Base-by-base conservation (phyloP, 2,797 vertebrate species). In the Myripristis murdjan region DNA sequence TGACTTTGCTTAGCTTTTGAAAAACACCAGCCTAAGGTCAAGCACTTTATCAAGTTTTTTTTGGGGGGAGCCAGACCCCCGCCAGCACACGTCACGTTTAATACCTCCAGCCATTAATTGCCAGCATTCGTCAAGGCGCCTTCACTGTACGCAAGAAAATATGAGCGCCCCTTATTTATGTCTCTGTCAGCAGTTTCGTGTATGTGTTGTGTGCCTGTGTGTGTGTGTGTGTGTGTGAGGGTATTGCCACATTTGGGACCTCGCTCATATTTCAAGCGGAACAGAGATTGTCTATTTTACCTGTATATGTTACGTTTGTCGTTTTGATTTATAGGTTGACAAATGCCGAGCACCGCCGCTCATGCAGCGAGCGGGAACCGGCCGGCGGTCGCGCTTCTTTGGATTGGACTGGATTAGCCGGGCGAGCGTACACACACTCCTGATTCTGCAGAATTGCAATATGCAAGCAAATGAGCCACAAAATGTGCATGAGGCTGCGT, bases 381-480 rank as follows among this genome's bases (percentile, higher is more conserved):
- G 56, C 63, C 57, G 20, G 24, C 49, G 60, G 43, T 52, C 43
- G 51, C 52, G 69, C 59, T 39, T 49, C 51, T 60, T 65, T n/a
- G n/a, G n/a, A n/a, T n/a, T n/a, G 69, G 16, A 44, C 73, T 69
- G 78, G 62, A 77, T 81, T 72, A 77, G 60, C 37, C 52, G 54
- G 47, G 28, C 46, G 9, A 37, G 4, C 49, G 53, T 64, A 61
- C 57, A 69, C 77, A n/a, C n/a, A n/a, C n/a, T 75, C 70, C 73
- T 44, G 71, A 77, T 83, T 89, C 68, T 75, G 84, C 85, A 73
- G 60, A 48, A 62, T 69, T 77, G 89, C 82, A 85, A 76, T 82
- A 84, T 76, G 48, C 68, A 58, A 66, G 76, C 73, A 83, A 92
- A 91, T 90, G 89, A 91, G 87, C 62, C 85, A 77, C 77, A 88